phyloP scores from a whole-genome alignment of 1,140 invertebrate species.

The Drosophila lini region DNA sequence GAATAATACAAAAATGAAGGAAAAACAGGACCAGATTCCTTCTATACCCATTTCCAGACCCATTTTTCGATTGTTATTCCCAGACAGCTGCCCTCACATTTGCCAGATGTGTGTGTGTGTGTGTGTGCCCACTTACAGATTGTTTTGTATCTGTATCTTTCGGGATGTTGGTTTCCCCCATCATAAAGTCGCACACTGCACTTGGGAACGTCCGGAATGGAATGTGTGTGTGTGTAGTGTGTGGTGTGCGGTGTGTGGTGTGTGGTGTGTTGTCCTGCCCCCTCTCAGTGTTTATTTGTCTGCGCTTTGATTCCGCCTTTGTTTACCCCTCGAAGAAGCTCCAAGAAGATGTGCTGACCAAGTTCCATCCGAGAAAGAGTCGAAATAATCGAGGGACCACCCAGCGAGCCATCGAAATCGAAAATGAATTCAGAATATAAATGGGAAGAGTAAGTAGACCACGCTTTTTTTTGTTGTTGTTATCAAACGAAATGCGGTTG shows the following conservation, averaged over 20 bases:
- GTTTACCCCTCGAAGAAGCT: constrained; percentile 15
- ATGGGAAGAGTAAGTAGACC: constrained; percentile 11
- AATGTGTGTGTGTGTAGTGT: not conserved
- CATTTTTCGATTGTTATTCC: too few relatives aligned
- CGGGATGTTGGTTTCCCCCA: constrained; percentile 20
- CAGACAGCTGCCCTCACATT: constrained; percentile 72
- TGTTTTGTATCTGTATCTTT: constrained; percentile 59
- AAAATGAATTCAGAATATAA: constrained; percentile 2
- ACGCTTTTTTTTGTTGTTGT: not conserved
- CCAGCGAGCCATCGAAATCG: constrained; percentile 18
- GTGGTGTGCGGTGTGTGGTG: not conserved
- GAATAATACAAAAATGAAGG: constrained; percentile 3
- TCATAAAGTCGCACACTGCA: constrained; percentile 29
- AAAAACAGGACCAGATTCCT: constrained; percentile 17
- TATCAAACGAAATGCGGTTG: constrained; percentile 10
- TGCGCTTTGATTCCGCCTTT: constrained; percentile 14
- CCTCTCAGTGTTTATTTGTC: constrained; percentile 31
- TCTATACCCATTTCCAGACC: constrained; percentile 5
- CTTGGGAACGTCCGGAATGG: constrained; percentile 19
- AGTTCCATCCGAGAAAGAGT: not conserved
- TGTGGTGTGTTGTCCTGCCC: not conserved
- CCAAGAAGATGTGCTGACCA: constrained; percentile 19
- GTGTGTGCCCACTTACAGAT: constrained; percentile 50
- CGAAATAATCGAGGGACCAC: constrained; percentile 4
- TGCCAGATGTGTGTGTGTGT: constrained; percentile 56